These are phyloP conservation scores for Junco hyemalis DNA, from an alignment of 2,113 vertebrate genomes.

Conservation along the genomic window DNA sequence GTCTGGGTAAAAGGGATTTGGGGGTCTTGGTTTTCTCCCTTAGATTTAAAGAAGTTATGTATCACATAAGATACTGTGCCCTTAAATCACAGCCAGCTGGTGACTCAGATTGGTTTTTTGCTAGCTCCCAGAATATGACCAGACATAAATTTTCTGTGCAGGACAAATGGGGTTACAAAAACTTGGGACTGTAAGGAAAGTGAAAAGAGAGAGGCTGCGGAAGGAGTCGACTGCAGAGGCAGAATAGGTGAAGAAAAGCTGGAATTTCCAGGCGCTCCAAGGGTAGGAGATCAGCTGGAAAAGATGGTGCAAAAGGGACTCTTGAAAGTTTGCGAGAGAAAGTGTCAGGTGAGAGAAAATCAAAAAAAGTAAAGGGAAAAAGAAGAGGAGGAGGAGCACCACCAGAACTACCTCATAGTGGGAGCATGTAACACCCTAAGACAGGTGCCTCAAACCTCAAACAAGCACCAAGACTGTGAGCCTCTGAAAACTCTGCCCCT, in stretches of 20 bases:
- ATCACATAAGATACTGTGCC: neutral
- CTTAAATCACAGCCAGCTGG: neutral
- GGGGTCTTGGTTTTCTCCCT: neutral
- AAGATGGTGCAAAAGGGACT: neutral
- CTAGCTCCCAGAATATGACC: neutral
- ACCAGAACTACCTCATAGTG: neutral
- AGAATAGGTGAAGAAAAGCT: neutral
- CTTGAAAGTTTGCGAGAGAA: neutral
- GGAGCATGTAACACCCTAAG: neutral
- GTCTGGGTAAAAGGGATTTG: neutral
- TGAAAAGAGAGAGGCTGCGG: neutral
- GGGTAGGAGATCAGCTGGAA: neutral
- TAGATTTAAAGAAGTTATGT: neutral
- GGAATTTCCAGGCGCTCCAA: neutral
- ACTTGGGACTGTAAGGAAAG: neutral
- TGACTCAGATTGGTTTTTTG: neutral
- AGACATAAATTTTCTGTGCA: neutral
- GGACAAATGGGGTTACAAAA: neutral
- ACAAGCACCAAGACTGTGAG: neutral
- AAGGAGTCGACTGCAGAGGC: neutral
- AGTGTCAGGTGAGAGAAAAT: neutral
- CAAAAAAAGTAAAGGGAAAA: neutral
- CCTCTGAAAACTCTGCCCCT: conserved; percentile 29
- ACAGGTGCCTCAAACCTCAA: conserved; percentile 47
- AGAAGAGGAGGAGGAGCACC: neutral